Evolutionary conservation across 1,140 invertebrate genomes (phyloP).

Genomic region (Zaprionus ghesquierei): DNA sequence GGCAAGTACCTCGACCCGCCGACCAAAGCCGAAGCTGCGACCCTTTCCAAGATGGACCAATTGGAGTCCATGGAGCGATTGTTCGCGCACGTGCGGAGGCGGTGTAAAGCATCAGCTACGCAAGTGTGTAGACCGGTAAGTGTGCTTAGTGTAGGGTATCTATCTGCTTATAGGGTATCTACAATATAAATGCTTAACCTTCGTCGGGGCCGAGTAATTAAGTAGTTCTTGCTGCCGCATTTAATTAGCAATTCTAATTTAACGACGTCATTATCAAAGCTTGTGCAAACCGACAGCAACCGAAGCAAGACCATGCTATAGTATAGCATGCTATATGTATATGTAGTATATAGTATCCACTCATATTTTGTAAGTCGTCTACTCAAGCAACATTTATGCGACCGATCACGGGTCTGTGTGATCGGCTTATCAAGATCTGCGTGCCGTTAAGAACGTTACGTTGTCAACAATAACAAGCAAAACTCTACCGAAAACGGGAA

Average conservation of each 20-base stretch:
- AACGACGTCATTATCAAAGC: slow-evolving; percentile 33
- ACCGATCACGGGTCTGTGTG: slow-evolving; percentile 12
- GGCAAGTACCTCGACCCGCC: slow-evolving; percentile 42
- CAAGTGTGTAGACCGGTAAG: slow-evolving; percentile 75
- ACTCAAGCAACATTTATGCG: slow-evolving; percentile 23
- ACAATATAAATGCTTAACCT: slow-evolving; percentile 5
- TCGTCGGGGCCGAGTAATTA: neutral
- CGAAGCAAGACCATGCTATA: neutral
- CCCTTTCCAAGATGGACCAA: slow-evolving; percentile 86
- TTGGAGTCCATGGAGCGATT: slow-evolving; percentile 89
- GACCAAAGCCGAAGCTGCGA: slow-evolving; percentile 48
- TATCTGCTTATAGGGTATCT: neutral
- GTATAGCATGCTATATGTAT: slow-evolving; percentile 8
- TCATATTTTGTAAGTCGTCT: slow-evolving; percentile 19
- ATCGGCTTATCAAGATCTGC: slow-evolving; percentile 31
- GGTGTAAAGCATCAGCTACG: slow-evolving; percentile 89
- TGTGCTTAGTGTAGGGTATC: slow-evolving; percentile 13
- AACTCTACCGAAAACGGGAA: neutral
- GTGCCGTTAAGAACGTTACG: slow-evolving; percentile 19
- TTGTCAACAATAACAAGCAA: neutral
- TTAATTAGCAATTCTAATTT: slow-evolving; percentile 48
- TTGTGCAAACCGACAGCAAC: slow-evolving; percentile 20
- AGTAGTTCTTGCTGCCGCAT: slow-evolving; percentile 15
- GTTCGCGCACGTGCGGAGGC: slow-evolving; percentile 93
- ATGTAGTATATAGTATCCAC: slow-evolving; percentile 4